Evolutionary conservation across 1,140 invertebrate genomes (phyloP), one percentile per base, ranked within the genome.

Genomic region (Hyposmocoma kahamanoa): DNA sequence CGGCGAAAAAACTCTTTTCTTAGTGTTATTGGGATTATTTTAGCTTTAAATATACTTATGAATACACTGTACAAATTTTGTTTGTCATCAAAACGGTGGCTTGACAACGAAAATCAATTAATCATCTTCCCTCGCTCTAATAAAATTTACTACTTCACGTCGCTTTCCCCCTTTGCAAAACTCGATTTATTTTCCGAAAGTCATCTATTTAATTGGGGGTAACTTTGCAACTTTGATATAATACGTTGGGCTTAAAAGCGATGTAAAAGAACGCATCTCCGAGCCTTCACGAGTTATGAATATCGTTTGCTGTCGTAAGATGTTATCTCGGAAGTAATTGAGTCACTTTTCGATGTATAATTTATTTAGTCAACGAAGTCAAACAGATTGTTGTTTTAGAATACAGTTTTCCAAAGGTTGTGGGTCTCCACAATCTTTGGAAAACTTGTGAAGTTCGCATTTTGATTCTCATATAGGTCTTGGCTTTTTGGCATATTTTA

Each of bases 161-260:
- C 66, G 61, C 62, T 55, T 39, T 47, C 34, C 34, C 34, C 8
- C 22, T 24, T 49, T 45, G 42, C 55, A 62, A 70, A 67, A 74
- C 59, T 68, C 59, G 71, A 71, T 72, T 69, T 68, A 68, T 74
- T 72, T 68, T 58, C n/a, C 46, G 53, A 72, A 71, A 69, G 63
- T 71, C 72, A 73, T 71, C 67, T 69, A 71, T 76, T 72, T 69
- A 72, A 72, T 71, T 73, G n/a, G 70, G 63, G 62, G 62, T 50
- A 69, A 71, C 61, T 71, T 67, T 56, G 54, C 45, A 60, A 72
- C 60, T 66, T 53, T 39, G n/a, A n/a, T n/a, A n/a, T n/a, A n/a
- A n/a, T n/a, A n/a, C n/a, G n/a, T n/a, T n/a, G n/a, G n/a, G n/a
- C n/a, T n/a, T n/a, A n/a, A n/a, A n/a, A n/a, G n/a, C n/a, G n/a